Conservation (phyloP, 2,888 invertebrate genomes). For the Hedya salicella region DNA sequence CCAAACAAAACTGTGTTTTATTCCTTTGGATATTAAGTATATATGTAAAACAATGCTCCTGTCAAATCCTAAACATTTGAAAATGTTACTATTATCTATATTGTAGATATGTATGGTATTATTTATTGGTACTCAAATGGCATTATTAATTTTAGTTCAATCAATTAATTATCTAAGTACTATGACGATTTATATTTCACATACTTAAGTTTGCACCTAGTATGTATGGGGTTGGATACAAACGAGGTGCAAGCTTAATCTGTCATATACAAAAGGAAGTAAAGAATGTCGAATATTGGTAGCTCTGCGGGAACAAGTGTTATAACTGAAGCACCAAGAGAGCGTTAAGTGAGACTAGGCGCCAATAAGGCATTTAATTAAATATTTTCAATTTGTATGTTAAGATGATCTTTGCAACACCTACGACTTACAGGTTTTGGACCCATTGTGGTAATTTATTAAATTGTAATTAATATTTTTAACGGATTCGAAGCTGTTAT, state of each 20-base stretch:
- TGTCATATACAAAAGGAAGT: slow-evolving; percentile 15
- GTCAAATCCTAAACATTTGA: slow-evolving; percentile 15
- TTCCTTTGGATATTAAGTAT: neutral
- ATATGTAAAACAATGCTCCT: neutral
- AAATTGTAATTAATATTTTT: slow-evolving; percentile 39
- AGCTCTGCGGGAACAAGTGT: slow-evolving; percentile 63
- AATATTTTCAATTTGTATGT: slow-evolving; percentile 37
- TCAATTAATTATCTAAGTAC: slow-evolving; percentile 25
- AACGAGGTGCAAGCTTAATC: neutral
- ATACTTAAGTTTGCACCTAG: neutral
- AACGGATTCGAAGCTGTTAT: slow-evolving; percentile 30
- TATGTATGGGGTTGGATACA: neutral
- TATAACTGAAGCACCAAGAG: slow-evolving; percentile 63
- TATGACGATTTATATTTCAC: slow-evolving; percentile 23
- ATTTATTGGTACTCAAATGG: slow-evolving; percentile 33
- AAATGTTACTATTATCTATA: slow-evolving; percentile 18
- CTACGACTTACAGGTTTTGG: slow-evolving; percentile 40
- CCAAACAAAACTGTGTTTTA: neutral
- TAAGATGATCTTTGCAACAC: slow-evolving; percentile 32
- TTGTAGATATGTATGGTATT: slow-evolving; percentile 34
- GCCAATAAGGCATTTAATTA: slow-evolving; percentile 57
- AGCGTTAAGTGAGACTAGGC: slow-evolving; percentile 68
- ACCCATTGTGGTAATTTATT: slow-evolving; percentile 40
- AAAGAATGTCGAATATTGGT: slow-evolving; percentile 26
- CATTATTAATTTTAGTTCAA: slow-evolving; percentile 34